Evolutionary conservation across 1,140 invertebrate species (phyloP), one percentile per base, ranked within the genome.

Genomic region (Drosophila truncata): DNA sequence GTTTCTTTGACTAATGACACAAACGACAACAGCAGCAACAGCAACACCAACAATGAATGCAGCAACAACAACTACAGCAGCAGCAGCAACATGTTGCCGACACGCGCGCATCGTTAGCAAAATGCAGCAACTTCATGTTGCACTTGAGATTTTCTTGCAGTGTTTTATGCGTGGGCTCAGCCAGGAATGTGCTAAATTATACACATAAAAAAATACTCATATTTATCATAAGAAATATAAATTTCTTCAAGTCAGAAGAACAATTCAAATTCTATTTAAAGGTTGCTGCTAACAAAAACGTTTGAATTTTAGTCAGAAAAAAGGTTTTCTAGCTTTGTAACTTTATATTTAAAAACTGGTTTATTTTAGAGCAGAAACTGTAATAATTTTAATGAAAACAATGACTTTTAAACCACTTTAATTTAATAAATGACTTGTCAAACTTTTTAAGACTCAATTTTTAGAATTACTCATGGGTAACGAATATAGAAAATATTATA

Each of bases 1-100:
- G 78, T 72, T 73, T 82, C 61, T 72, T 91, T 91, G 90, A 91
- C 85, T 91, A 91, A 91, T 91, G 90, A 91, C 84, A 90, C 73
- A 72, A 82, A 88, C 82, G 70, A 63, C 81, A 67, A 74, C 76
- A 76, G 64, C 74, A 54, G 27, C 59, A 73, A 23, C 60, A 64
- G 60, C 62, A 54, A 46, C 59, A 47, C 18, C 46, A 73, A 44
- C 61, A 59, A 20, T 50, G 62, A 39, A 46, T 50, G 27, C 75
- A 65, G 18, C n/a, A 82, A 52, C 73, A 76, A 7, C 33, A 20
- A 16, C n/a, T 35, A 42, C n/a, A n/a, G 7, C n/a, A 8, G 33
- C 42, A 35, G 31, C 44, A 71, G 39, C 74, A 80, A 73, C 60
- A 60, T 90, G 82, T 90, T 85, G 85, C 71, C 76, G 85, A 85